phyloP scores from a whole-genome alignment of 2,888 invertebrate species.

The Teinopalpus imperialis region DNA sequence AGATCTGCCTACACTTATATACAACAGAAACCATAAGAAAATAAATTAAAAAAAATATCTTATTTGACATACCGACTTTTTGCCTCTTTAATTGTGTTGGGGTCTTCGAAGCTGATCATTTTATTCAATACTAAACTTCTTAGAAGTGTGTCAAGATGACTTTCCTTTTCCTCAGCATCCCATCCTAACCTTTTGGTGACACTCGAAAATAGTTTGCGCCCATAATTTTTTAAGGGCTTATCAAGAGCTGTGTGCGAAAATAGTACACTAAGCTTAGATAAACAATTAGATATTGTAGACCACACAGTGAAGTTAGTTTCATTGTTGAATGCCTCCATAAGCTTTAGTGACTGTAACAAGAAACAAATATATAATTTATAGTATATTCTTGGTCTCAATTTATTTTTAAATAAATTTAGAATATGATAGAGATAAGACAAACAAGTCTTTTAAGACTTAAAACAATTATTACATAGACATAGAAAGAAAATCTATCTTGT shows the following conservation, averaged over 20 bases:
- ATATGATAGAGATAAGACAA: too few relatives aligned
- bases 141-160: conserved; percentile 92
- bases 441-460: too few relatives aligned
- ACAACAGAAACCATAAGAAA: too few relatives aligned
- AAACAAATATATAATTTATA: conserved; percentile 26
- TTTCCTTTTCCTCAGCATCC: conserved; percentile 91
- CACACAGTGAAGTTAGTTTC: conserved; percentile 97
- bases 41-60: too few relatives aligned
- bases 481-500: too few relatives aligned
- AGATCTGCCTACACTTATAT: too few relatives aligned
- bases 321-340: conserved; percentile 92
- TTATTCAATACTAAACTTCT: conserved; percentile 92
- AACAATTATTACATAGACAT: too few relatives aligned
- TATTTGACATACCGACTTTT: conserved; percentile 85
- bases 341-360: conserved; percentile 81
- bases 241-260: conserved; percentile 90
- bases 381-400: too few relatives aligned
- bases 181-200: conserved; percentile 91
- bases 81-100: conserved; percentile 89
- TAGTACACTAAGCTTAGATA: conserved; percentile 88
- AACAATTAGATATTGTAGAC: conserved; percentile 90
- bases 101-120: conserved; percentile 91
- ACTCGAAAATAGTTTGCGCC: conserved; percentile 86
- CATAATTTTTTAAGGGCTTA: conserved; percentile 88
- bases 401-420: too few relatives aligned